Base-by-base conservation (phyloP, 2,797 vertebrate genomes). In the Nyctibius grandis region DNA sequence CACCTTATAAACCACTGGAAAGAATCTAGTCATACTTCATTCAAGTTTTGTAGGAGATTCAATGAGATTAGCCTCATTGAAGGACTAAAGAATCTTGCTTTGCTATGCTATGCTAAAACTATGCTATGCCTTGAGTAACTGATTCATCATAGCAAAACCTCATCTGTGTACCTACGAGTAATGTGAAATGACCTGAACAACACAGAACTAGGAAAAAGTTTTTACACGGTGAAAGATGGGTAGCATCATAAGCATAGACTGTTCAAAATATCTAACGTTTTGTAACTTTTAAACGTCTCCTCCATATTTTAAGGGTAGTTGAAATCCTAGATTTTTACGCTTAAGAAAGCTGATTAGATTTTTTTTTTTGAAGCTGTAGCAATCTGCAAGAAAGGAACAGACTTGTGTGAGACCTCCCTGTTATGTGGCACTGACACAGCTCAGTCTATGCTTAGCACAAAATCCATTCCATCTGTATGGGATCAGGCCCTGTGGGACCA, bases 1-100 rank as follows among this genome's bases (percentile, higher is more conserved):
- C 36, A 47, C 33, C 63, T 91, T 54, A 56, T 45, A 93, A 92
- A 77, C 23, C 56, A 64, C 65, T 61, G 79, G 45, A 61, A 94
- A 57, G 61, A 89, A 84, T 88, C 50, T 95, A 47, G 42, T 92
- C 93, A 57, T 57, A 64, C 45, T 83, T 91, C 44, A 59, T 91
- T 70, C 48, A 90, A 59, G 12, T 38, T n/a, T 56, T 92, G 42
- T 56, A 86, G 45, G 36, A 85, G 17, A 45, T 61, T 21, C 85
- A 88, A 82, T 76, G 11, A 89, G 89, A 65, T 91, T 57, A 26
- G 67, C 31, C 36, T 33, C 31, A 54, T 33, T 21, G 19, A 53
- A 61, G n/a, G 59, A 74, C 79, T 78, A 38, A 89, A 44, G 72
- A 85, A 45, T 20, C 40, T 47, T 45, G 38, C 47, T 80, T 47